Evolutionary conservation across 2,888 invertebrate genomes (phyloP), one percentile per base, ranked within the genome.

Genomic region (Philaethria dido): DNA sequence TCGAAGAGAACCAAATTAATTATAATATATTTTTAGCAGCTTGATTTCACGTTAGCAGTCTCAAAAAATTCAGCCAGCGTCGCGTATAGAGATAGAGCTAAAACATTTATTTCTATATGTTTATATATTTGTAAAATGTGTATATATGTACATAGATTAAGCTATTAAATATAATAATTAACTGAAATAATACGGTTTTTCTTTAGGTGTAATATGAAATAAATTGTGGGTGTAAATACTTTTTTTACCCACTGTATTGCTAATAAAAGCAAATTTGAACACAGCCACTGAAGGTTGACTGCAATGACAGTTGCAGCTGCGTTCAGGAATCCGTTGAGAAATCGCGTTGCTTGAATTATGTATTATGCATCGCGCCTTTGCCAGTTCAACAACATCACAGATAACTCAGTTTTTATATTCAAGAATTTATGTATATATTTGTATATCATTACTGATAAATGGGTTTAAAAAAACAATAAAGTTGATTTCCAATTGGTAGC

Each of bases 291-390:
- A 82, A 86, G 84, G 83, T 81, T 88, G 88, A 88, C 89, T 85
- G 78, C 47, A 36, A 81, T 88, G 88, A 89, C 89, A 85, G 78
- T 80, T 83, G 84, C 85, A 81, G 82, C 86, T 84, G 88, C 89
- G 89, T 87, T 89, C 88, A 90, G 88, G 89, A 90, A 92, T 92
- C 81, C 85, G 84, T 86, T 85, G 89, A 89, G 91, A 92, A 91
- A 91, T 90, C 89, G 84, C 78, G 85, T 78, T 78, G 74, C 74
- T 86, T 89, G 89, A 89, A 90, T 91, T 81, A 89, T 88, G 88
- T 87, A 91, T 88, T 73, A 73, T 71, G 25, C 57, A 42, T 76
- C 76, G 78, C 77, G 74, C 75, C 74, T 73, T 73, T 72, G 69
- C 20, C 50, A 67, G 67, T 68, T 66, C 65, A 68, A 61, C 33